Evolutionary conservation across 30 jellyfish, hydroid and myxozoan species (phyloP).

Genomic region (Cassiopea andromeda): DNA sequence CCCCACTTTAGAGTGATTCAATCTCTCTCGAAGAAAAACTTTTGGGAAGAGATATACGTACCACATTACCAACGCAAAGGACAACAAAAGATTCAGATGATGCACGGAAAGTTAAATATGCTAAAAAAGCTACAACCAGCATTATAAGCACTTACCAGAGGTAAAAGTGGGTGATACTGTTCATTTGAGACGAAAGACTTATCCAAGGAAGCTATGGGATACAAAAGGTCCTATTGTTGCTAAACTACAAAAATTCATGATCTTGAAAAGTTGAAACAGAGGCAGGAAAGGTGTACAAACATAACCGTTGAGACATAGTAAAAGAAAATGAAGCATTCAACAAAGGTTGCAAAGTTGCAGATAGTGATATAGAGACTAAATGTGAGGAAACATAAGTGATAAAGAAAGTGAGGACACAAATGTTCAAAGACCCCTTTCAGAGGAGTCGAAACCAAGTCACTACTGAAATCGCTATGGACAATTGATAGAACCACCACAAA

Average conservation of each 20-base stretch:
- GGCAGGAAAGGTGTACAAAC: constrained; percentile 34
- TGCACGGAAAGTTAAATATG: constrained; percentile 16
- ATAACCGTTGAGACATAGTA: background rate
- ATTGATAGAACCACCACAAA: constrained; percentile 43
- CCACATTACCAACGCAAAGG: background rate
- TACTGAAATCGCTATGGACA: constrained; percentile 17
- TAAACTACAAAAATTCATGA: background rate
- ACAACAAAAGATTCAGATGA: constrained; percentile 7
- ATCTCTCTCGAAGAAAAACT: constrained; percentile 14
- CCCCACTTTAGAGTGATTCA: constrained; percentile 13
- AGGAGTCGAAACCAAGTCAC: constrained; percentile 48
- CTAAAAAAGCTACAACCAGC: constrained; percentile 19
- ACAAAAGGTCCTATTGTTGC: background rate
- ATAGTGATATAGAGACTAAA: constrained; percentile 18
- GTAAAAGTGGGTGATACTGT: background rate
- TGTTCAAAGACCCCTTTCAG: constrained; percentile 48
- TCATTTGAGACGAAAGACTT: background rate
- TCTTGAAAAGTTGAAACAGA: constrained; percentile 45
- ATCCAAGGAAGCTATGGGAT: background rate
- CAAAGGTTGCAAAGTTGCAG: constrained; percentile 37
- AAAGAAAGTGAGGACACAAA: constrained; percentile 14
- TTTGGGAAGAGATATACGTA: background rate
- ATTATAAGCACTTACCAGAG: constrained; percentile 10
- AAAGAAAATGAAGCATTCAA: constrained; percentile 17
- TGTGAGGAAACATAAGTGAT: constrained; percentile 7